Conservation (phyloP, 2,797 vertebrate genomes). For the Characodon lateralis region DNA sequence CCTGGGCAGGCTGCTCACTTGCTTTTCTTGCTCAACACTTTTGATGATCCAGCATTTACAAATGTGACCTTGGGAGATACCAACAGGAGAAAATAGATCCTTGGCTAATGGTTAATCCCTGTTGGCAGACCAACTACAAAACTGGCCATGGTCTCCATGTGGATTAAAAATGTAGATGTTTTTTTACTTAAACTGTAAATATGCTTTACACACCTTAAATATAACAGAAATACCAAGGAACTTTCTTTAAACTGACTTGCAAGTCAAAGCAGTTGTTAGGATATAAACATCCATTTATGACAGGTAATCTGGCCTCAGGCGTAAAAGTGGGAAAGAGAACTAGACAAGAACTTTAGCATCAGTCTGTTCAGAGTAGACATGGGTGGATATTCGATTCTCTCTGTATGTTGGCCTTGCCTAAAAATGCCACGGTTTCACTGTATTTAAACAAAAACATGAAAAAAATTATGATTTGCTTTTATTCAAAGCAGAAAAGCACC, state of each 20-base stretch:
- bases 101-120: conserved; percentile 19
- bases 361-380: background rate
- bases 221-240: background rate
- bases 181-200: background rate
- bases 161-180: too few species aligned
- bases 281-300: too few species aligned
- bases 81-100: conserved; percentile 25
- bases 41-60: conserved; percentile 56
- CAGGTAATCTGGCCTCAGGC: too few species aligned
- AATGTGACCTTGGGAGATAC: conserved; percentile 56
- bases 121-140: conserved; percentile 11
- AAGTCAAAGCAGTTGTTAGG: too few species aligned
- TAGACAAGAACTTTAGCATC: too few species aligned
- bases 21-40: conserved; percentile 53
- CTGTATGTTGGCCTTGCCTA: too few species aligned
- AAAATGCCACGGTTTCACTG: background rate
- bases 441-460: background rate
- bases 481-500: background rate
- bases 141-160: background rate
- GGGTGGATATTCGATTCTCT: background rate
- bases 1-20: conserved; percentile 47
- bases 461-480: too few species aligned
- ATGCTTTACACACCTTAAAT: background rate
- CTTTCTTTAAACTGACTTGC: too few species aligned
- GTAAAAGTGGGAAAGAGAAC: too few species aligned